Percentiles rank a stretch among this genome's conserved stretches.
Evolutionary conservation across 2,113 vertebrate species (phyloP).

Genomic region (Oryzias woworae): DNA sequence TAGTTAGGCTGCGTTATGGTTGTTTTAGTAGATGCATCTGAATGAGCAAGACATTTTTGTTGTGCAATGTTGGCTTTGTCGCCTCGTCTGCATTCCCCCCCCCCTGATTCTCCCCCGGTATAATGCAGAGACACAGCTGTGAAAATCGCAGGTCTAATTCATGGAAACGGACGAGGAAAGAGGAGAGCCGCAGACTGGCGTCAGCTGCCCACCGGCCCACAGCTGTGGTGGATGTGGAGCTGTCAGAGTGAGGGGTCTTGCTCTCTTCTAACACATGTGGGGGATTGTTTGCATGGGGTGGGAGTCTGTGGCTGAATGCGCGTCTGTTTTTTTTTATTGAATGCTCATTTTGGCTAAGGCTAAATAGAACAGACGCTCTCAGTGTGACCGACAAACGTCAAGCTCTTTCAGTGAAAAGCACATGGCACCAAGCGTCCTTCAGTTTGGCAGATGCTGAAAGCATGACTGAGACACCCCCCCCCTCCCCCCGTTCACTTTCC

Average conservation of each 20-base stretch:
- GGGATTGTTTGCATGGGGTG: conserved; percentile 57
- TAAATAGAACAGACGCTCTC: conserved; percentile 64
- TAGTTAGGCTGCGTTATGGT: too few species aligned
- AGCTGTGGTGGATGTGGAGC: conserved; percentile 70
- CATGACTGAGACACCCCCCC: conserved; percentile 50
- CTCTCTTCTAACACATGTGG: conserved; percentile 62
- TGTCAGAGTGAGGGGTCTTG: conserved; percentile 51
- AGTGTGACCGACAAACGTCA: conserved; percentile 59
- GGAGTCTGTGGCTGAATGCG: conserved; percentile 23
- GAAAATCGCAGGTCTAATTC: conserved; percentile 74
- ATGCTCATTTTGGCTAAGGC: conserved; percentile 31
- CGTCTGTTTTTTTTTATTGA: conserved; percentile 15
- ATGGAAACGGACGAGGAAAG: conserved; percentile 58
- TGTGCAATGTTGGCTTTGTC: conserved; percentile 21
- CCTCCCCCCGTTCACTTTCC: conserved; percentile 7
- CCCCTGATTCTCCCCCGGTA: conserved; percentile 32
- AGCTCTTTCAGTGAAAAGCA: conserved; percentile 59
- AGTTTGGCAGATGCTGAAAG: conserved; percentile 66
- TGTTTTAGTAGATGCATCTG: background rate
- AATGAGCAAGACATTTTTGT: conserved; percentile 22
- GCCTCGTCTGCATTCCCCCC: conserved; percentile 29
- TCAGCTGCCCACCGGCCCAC: conserved; percentile 74
- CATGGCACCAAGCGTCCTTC: conserved; percentile 66
- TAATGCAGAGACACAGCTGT: conserved; percentile 67
- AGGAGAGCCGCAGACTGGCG: conserved; percentile 42